Evolutionary conservation across 2,113 vertebrate species (phyloP), one percentile per base, ranked within the genome.

Genomic region (Chrysemys picta): DNA sequence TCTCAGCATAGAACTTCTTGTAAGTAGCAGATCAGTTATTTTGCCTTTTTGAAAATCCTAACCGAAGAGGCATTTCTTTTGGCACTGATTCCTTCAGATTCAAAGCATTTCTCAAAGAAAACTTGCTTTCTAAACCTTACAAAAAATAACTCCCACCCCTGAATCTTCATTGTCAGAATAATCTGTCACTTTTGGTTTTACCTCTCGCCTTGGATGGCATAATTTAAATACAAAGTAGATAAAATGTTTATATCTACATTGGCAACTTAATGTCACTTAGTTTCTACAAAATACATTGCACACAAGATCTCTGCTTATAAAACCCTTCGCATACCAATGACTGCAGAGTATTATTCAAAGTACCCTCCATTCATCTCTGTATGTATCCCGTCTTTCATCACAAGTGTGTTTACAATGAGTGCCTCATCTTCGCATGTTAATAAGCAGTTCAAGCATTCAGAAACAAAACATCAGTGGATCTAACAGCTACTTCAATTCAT

Each of bases 401-500:
- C 90, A 97, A 96, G 95, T 91, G 52, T 91, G 79, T 94, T 95
- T 93, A 93, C 90, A 95, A 94, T 93, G 45, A 96, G 96, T 69
- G 93, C 97, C 97, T 97, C 97, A 93, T 19, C 93, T 92, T 89
- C 97, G 92, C 96, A 91, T 90, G 95, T 97, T 97, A 88, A 97
- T 93, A 97, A 97, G 97, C 97, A 98, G 90, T 97, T 91, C 97
- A 97, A 96, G 97, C 97, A 96, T 97, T 97, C 97, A 94, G 97
- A 97, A 98, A 98, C 98, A 97, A 93, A 97, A 96, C 97, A 96
- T 95, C 96, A 96, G 85, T 84, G 89, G 83, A 95, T 98, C 98
- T 97, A 96, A 97, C 96, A 98, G 96, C 98, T 98, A 96, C 98
- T 98, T 97, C 98, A 99, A 95, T 99, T 99, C 98, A 99, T 98